Percentiles rank a stretch among this genome's conserved stretches.
phyloP scores from a whole-genome alignment of 2,797 vertebrate genomes.

The Notoglanidium macrostoma region DNA sequence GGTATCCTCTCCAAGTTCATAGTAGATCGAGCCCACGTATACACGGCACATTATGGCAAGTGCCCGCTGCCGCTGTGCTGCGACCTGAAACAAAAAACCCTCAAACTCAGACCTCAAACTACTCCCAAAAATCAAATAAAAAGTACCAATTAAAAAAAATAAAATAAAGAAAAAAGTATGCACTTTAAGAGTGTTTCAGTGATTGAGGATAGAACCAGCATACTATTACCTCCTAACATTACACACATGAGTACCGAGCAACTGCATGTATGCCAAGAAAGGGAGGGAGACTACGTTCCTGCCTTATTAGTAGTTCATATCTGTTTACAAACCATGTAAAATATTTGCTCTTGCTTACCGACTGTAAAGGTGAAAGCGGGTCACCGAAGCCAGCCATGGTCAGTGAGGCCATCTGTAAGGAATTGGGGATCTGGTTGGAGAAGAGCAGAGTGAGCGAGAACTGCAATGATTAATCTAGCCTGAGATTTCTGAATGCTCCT shows the following conservation, averaged over 20 bases:
- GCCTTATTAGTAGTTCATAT: background rate
- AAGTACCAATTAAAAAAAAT: background rate
- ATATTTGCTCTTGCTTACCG: conserved; percentile 76
- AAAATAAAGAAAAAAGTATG: background rate
- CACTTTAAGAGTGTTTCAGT: conserved; percentile 35
- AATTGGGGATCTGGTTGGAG: conserved; percentile 47
- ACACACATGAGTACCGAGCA: conserved; percentile 45
- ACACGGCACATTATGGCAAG: conserved; percentile 90
- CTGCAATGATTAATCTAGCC: background rate
- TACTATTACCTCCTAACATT: conserved; percentile 47
- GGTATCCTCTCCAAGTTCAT: conserved; percentile 87
- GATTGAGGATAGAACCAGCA: conserved; percentile 55
- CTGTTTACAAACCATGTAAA: background rate
- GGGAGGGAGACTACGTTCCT: conserved; percentile 1
- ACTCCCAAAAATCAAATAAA: background rate
- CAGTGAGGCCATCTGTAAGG: conserved; percentile 91
- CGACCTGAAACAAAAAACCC: conserved; percentile 72
- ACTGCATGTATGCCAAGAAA: conserved; percentile 51
- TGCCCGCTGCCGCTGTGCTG: conserved; percentile 86
- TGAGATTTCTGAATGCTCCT: background rate
- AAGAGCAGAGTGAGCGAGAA: background rate
- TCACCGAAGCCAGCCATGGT: conserved; percentile 90
- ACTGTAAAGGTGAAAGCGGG: conserved; percentile 93
- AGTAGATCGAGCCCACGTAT: conserved; percentile 88
- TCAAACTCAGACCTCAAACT: background rate